A percentile compares a stretch with the other conserved stretches of the same genome.
Evolutionary conservation across 2,113 vertebrate genomes (phyloP).

Genomic region (Emydocephalus ijimae): DNA sequence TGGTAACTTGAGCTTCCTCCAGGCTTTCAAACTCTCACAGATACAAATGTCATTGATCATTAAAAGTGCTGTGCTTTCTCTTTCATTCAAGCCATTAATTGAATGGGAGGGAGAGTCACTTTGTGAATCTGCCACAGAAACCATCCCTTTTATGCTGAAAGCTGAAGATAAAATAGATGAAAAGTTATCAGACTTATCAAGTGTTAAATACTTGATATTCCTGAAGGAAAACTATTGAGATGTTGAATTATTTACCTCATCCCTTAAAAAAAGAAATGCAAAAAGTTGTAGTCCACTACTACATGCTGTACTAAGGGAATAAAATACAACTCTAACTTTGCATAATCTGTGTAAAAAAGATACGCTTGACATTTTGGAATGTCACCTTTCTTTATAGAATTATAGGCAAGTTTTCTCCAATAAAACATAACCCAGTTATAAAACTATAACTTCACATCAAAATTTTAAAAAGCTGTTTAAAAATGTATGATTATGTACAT

Average conservation of each 20-base stretch:
- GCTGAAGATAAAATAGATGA: slow-evolving; percentile 64
- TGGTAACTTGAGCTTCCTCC: slow-evolving; percentile 65
- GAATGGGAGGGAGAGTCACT: slow-evolving; percentile 67
- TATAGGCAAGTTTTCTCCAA: slow-evolving; percentile 84
- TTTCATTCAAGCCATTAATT: slow-evolving; percentile 56
- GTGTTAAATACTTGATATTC: slow-evolving; percentile 59
- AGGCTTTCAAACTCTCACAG: slow-evolving; percentile 60
- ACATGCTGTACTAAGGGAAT: slow-evolving; percentile 80
- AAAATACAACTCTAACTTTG: slow-evolving; percentile 82
- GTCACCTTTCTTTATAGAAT: slow-evolving; percentile 84
- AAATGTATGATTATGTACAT: slow-evolving; percentile 77
- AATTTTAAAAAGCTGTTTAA: slow-evolving; percentile 81
- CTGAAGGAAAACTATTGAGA: slow-evolving; percentile 68
- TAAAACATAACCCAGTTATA: slow-evolving; percentile 85
- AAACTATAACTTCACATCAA: slow-evolving; percentile 88
- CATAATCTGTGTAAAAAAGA: slow-evolving; percentile 86
- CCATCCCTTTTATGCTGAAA: slow-evolving; percentile 56
- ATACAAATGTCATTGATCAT: slow-evolving; percentile 62
- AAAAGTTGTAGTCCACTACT: slow-evolving; percentile 79
- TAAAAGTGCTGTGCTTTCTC: slow-evolving; percentile 76
- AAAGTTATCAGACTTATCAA: slow-evolving; percentile 66
- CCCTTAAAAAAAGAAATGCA: slow-evolving; percentile 65
- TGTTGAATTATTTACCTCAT: slow-evolving; percentile 71
- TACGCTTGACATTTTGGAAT: slow-evolving; percentile 84
- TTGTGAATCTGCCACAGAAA: slow-evolving; percentile 65